These are phyloP conservation scores for Andrena flavipes DNA, from an alignment of 2,888 invertebrate species.

Conservation along the genomic window DNA sequence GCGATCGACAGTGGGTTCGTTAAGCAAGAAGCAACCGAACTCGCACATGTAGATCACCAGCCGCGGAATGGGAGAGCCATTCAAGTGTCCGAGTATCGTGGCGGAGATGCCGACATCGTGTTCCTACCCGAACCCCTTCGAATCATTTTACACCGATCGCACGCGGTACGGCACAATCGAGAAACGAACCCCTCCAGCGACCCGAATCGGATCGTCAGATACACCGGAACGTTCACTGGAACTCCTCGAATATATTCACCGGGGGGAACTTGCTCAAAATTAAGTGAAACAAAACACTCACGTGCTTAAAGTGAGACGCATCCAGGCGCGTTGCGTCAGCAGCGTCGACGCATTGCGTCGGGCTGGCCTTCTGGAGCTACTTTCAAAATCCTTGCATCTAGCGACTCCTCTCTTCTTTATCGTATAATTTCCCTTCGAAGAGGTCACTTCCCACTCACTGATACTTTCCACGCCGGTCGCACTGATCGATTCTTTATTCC, in stretches of 20 bases:
- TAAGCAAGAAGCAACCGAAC: background rate
- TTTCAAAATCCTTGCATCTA: conserved; percentile 83
- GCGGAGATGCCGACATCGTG: conserved; percentile 63
- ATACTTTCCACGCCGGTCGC: conserved; percentile 15
- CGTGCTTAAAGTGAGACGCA: conserved; percentile 90
- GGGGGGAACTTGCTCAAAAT: background rate
- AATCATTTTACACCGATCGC: conserved; percentile 58
- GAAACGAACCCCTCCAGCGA: conserved; percentile 3
- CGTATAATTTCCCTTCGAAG: conserved; percentile 49
- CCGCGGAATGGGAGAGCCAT: background rate
- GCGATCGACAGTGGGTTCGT: conserved; percentile 21
- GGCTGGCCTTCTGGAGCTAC: conserved; percentile 84
- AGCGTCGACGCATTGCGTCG: conserved; percentile 85
- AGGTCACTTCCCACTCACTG: conserved; percentile 21
- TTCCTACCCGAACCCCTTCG: conserved; percentile 46
- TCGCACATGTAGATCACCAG: conserved; percentile 34
- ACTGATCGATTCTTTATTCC: conserved; percentile 15
- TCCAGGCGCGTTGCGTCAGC: conserved; percentile 87
- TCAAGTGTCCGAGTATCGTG: conserved; percentile 69
- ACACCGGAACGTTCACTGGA: background rate
- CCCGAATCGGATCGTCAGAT: background rate
- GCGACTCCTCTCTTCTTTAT: conserved; percentile 69
- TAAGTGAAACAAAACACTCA: conserved; percentile 83
- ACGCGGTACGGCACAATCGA: conserved; percentile 15
- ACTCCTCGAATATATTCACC: background rate